phyloP scores from a whole-genome alignment of 2,113 vertebrate species.

The Corythornis madagascariensis region DNA sequence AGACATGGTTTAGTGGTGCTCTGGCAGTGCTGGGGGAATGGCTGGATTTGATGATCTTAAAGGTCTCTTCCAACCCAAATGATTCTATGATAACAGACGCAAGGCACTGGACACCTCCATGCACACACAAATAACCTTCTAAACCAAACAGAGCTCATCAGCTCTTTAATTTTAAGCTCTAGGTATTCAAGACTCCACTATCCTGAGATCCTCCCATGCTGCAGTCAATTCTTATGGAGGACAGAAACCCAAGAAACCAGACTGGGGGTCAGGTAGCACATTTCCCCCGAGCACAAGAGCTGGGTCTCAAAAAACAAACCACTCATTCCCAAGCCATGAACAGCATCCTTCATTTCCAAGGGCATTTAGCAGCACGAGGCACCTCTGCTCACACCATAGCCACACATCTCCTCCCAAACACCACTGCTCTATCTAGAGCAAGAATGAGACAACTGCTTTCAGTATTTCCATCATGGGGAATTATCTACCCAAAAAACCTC shows the following conservation, averaged over 20 bases:
- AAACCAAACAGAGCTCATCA: not conserved
- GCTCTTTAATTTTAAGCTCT: not conserved
- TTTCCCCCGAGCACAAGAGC: not conserved
- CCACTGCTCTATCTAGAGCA: not conserved
- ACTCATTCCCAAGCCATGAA: not conserved
- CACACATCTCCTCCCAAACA: not conserved
- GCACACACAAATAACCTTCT: not conserved
- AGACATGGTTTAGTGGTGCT: no score
- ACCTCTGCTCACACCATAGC: not conserved
- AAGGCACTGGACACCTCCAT: not conserved
- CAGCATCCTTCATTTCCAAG: not conserved
- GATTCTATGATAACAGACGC: not conserved
- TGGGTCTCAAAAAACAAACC: not conserved
- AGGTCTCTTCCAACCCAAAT: no score
- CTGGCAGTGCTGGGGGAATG: no score
- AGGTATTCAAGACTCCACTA: not conserved
- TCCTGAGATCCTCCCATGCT: not conserved
- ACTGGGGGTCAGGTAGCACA: not conserved
- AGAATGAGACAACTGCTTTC: not conserved
- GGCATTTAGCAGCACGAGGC: not conserved
- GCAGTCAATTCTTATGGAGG: not conserved
- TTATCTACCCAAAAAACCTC: not conserved
- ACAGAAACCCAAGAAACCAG: not conserved
- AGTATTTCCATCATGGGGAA: not conserved
- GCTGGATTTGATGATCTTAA: no score